Conservation (phyloP, 1,140 invertebrate species). For the Bombus cullumanus region DNA sequence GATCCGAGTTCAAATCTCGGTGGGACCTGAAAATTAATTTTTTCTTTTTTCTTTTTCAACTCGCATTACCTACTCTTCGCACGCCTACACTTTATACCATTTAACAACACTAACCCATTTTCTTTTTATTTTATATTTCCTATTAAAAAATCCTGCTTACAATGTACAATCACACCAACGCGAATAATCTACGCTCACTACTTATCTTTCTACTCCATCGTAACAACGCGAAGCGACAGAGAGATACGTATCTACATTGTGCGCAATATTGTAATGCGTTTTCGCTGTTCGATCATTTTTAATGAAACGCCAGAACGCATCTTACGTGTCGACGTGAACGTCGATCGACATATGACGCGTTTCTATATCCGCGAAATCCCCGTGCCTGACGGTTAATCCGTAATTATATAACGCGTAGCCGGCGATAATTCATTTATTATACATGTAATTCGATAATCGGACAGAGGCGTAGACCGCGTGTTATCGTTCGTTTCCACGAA, state of each 20-base stretch:
- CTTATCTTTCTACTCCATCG: not conserved
- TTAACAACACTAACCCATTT: fast-evolving
- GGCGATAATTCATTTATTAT: constrained; percentile 58
- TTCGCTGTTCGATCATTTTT: constrained; percentile 29
- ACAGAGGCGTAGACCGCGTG: constrained; percentile 4
- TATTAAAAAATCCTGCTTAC: not conserved
- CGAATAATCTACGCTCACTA: not conserved
- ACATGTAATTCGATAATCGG: constrained; percentile 51
- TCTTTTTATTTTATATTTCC: not conserved
- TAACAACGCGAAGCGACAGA: not conserved
- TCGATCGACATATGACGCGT: constrained; percentile 14
- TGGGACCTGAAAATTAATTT: constrained; percentile 77
- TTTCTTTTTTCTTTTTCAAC: not conserved
- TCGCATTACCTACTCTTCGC: too few species aligned
- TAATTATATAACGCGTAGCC: constrained; percentile 50
- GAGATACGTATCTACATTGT: not conserved
- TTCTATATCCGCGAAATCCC: constrained; percentile 7
- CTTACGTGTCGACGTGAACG: constrained; percentile 12
- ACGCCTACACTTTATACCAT: not conserved
- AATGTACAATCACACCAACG: not conserved
- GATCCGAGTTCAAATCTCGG: constrained; percentile 86
- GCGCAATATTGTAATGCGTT: constrained; percentile 43
- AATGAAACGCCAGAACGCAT: not conserved
- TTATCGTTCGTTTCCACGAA: constrained; percentile 49
- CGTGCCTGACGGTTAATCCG: constrained; percentile 44